These are phyloP conservation scores for Agrenia bidenticulata DNA, from an alignment of 2,888 invertebrate species.

Conservation along the genomic window DNA sequence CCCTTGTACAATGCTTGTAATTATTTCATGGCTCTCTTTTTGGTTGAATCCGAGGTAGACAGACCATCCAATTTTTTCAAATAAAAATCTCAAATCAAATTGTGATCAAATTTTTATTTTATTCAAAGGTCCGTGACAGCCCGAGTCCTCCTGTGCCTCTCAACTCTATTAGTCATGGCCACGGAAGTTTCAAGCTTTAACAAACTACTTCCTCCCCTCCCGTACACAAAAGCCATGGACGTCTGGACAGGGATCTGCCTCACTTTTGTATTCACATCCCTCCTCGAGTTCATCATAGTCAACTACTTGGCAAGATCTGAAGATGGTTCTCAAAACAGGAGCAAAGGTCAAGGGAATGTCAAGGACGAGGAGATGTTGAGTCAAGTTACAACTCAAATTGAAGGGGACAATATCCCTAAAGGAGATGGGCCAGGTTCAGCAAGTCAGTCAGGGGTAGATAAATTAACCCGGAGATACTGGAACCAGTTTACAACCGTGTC, in stretches of 20 bases:
- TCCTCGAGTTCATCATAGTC: constrained; percentile 50
- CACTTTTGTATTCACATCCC: constrained; percentile 50
- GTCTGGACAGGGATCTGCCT: constrained; percentile 51
- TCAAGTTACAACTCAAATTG: constrained; percentile 3
- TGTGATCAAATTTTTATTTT: too few species aligned
- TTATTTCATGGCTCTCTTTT: constrained; percentile 54
- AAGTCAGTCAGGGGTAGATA: too few species aligned
- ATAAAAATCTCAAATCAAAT: too few species aligned
- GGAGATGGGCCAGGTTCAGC: too few species aligned
- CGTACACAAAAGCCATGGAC: constrained; percentile 50
- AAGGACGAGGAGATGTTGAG: constrained; percentile 26
- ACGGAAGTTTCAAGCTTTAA: constrained; percentile 40
- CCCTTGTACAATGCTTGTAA: constrained; percentile 57
- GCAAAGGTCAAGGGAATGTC: neutral
- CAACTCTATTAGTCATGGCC: constrained; percentile 43
- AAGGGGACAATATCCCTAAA: too few species aligned
- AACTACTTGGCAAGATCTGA: constrained; percentile 33
- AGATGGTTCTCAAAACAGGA: too few species aligned
- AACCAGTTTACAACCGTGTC: constrained; percentile 22
- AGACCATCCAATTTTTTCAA: too few species aligned
- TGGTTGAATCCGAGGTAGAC: constrained; percentile 39
- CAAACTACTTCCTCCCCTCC: constrained; percentile 39
- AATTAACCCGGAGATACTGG: constrained; percentile 24
- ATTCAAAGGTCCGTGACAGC: constrained; percentile 36
- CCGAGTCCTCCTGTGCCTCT: constrained; percentile 46